Base-by-base conservation (phyloP, 2,113 vertebrate species). In the Glareola pratincola region DNA sequence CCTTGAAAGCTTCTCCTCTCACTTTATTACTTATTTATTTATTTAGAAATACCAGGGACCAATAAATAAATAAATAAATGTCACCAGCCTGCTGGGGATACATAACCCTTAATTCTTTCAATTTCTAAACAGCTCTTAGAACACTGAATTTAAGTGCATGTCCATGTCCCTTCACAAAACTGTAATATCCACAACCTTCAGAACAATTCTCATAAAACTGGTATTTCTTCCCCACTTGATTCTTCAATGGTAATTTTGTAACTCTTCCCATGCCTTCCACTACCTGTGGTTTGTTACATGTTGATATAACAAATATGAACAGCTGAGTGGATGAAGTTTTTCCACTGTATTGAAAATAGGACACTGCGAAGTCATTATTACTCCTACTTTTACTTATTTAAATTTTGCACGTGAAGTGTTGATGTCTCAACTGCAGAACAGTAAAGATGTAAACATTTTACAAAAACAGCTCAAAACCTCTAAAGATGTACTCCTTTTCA, bases 251-350 rank as follows among this genome's bases (percentile, higher is more conserved):
- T 26, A 66, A 53, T 91, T 74, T 8, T 84, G 3, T 32, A 73
- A 51, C 6, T 47, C 43, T 76, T 86, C 37, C 14, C 8, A 24
- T 29, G 59, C 14, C 26, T 84, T 73, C 23, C 1, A 2, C 5
- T 47, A 74, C 18, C 30, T 36, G 26, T 14, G 23, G 56, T n/a
- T 39, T 0, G 0, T 50, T 48, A 64, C 15, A 15, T 0, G 0
- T 2, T 81, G 45, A 34, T 23, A 43, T 18, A 67, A 74, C 51
- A 15, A 81, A 66, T n/a, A 72, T 3, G 7, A 83, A 68, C n/a
- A 91, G 30, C 36, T 6, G 2, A 73, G 19, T 5, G 6, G 12
- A 66, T 24, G 10, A 74, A 85, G 4, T 14, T 67, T 57, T 69
- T 57, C 17, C 4, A 30, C 62, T 2, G 1, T 26, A 76, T 1